A percentile compares a stretch with the other conserved stretches of the same genome.
Evolutionary conservation across 2,888 invertebrate genomes (phyloP).

Genomic region (Heliothis peltigera): DNA sequence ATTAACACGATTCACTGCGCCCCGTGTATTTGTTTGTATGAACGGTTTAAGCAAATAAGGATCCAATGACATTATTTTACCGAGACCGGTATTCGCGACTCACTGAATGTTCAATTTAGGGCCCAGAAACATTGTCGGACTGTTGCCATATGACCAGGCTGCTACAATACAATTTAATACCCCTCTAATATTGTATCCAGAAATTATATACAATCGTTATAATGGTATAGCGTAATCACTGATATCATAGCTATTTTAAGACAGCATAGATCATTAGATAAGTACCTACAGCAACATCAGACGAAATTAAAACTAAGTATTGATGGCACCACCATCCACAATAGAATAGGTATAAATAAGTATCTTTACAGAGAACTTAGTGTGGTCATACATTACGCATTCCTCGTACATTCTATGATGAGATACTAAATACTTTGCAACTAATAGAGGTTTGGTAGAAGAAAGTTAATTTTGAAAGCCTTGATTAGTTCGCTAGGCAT

Average conservation of each 20-base stretch:
- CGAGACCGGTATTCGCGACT: conserved; percentile 11
- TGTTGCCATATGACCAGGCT: conserved; percentile 34
- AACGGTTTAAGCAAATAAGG: conserved; percentile 8
- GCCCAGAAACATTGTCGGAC: conserved; percentile 21
- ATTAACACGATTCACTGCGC: conserved; percentile 20
- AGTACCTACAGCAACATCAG: conserved; percentile 27
- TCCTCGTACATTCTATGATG: conserved; percentile 42
- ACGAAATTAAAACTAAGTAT: conserved; percentile 49
- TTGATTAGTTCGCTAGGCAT: neutral
- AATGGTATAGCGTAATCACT: conserved; percentile 35
- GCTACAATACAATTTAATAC: conserved; percentile 6
- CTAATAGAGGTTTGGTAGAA: neutral
- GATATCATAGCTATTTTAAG: conserved; percentile 34
- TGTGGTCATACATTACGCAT: conserved; percentile 35
- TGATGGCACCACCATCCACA: conserved; percentile 60
- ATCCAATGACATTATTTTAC: conserved; percentile 7
- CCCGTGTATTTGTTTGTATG: conserved; percentile 4
- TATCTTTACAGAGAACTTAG: conserved; percentile 26
- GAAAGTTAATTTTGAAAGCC: conserved; percentile 16
- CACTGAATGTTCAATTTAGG: conserved; percentile 21
- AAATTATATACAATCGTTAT: conserved; percentile 23
- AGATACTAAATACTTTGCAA: neutral
- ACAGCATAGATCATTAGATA: conserved; percentile 39
- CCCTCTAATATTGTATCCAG: conserved; percentile 15
- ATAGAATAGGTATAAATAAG: conserved; percentile 42